A percentile compares a stretch with the other conserved stretches of the same genome.
Conservation (phyloP, 2,113 vertebrate genomes). For the Sigmodon hispidus region DNA sequence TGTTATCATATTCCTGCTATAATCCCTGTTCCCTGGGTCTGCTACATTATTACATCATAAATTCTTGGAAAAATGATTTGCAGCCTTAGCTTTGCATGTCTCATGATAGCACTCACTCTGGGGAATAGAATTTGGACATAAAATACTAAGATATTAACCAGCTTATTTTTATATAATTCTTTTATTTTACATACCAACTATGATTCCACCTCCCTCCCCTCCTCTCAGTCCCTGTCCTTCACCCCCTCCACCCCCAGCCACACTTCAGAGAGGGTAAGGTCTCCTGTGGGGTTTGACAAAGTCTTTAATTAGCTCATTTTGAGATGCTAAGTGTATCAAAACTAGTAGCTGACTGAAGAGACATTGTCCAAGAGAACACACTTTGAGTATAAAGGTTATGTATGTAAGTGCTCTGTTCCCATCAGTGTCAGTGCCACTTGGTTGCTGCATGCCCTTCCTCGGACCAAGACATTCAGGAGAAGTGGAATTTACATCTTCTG, state of each 20-base stretch:
- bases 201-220: too few relatives aligned
- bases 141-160: neutral
- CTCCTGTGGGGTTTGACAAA: too few relatives aligned
- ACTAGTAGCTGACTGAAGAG: neutral
- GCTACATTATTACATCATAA: neutral
- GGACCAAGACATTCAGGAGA: neutral
- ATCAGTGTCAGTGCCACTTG: neutral
- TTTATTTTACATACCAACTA: too few relatives aligned
- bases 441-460: neutral
- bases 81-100: neutral
- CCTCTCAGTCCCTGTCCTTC: too few relatives aligned
- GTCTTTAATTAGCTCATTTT: neutral
- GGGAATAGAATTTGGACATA: neutral
- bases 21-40: neutral
- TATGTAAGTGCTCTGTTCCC: neutral
- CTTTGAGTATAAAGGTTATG: neutral
- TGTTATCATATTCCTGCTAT: neutral
- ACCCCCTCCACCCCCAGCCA: too few relatives aligned
- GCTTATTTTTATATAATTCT: too few relatives aligned
- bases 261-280: too few relatives aligned
- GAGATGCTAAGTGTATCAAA: neutral
- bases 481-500: neutral
- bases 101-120: neutral
- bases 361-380: neutral
- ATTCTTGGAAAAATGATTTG: conserved; percentile 4